Base-by-base conservation (phyloP, 2,113 vertebrate species). In the Phyllostomus discolor region DNA sequence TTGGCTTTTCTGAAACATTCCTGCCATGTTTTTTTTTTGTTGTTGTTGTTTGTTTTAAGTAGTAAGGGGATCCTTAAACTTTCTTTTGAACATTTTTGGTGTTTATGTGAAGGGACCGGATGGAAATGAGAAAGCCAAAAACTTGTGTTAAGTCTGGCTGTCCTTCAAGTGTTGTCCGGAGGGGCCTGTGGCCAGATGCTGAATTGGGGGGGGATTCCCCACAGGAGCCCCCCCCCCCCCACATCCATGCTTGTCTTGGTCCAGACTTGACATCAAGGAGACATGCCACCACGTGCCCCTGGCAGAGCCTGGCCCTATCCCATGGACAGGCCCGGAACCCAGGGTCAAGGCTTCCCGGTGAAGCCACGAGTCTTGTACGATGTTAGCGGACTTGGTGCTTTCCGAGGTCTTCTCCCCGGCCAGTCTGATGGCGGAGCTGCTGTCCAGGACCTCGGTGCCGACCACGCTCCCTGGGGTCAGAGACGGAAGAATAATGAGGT, bases 1-100 rank as follows among this genome's bases (percentile, higher is more conserved):
- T 90, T 94, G 35, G 38, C 78, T 92, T 92, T 96, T 94, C 84
- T 72, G 75, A 64, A 97, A 93, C 35, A 84, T 78, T 88, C 69
- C 31, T 95, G 67, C 17, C 70, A 28, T 46, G 20, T 10, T 92
- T 93, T 81, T 84, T 64, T 92, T 43, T 43, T 43, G 5, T 43
- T 50, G 4, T 50, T 16, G 50, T 48, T 48, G n/a, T 48, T 48
- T 48, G 6, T 48, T 48, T 48, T 15, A 78, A 50, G 1, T 69
- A 10, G 22, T 62, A n/a, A 93, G 76, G 50, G 50, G 43, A 57
- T 80, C 46, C 88, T 90, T 43, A 76, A 73, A 83, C 6, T 90
- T 85, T 81, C 24, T 38, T 95, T 91, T 90, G 54, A 46, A 9
- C 64, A 33, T 41, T 91, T 87, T 93, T 35, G 76, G 7, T 62